Base-by-base conservation (phyloP, 2,888 invertebrate species). In the Sipunculus nudus region DNA sequence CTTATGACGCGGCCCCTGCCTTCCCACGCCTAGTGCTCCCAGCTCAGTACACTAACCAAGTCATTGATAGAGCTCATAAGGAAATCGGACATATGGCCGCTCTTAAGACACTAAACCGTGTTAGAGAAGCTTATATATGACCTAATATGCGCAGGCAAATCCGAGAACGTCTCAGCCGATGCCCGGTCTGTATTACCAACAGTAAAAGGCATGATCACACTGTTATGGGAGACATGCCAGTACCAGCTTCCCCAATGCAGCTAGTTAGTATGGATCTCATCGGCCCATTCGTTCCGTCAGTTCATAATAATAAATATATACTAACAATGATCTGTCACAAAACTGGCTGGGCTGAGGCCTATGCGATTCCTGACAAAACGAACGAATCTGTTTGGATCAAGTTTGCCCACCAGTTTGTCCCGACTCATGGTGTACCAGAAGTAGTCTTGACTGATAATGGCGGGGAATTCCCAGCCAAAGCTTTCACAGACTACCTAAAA, bases 51-150 rank as follows among this genome's bases (percentile, higher is more conserved):
- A 10, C 16, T 8, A 19, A 43, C 8, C 16, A 10, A 16, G 43
- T 43, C 13, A 43, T 43, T 8, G 21, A 16, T 43, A 10, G 43
- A 43, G 21, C 43, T 8, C 43, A 43, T 43, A 19, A 8, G 26
- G 47, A 47, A 26, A 28, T 47, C 10, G 47, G 47, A 21, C 23
- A 47, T 19, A 47, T 47, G 47, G 47, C 47, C 21, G 26, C 47
- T 6, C 10, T 10, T 10, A 26, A 47, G 26, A 47, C 47, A 10
- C 47, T 47, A 10, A 19, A 47, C 19, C 47, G 47, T 8, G 10
- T 47, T 6, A 8, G 26, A 10, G 47, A 26, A 19, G 47, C 47
- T 8, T 47, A 47, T 47, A 28, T 47, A 47, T 47, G 47, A 28
- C 47, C 47, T 8, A 19, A 19, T 10, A 47, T 47, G 47, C 47